Evolutionary conservation across 2,113 vertebrate species (phyloP).

Genomic region (Carassius carassius): DNA sequence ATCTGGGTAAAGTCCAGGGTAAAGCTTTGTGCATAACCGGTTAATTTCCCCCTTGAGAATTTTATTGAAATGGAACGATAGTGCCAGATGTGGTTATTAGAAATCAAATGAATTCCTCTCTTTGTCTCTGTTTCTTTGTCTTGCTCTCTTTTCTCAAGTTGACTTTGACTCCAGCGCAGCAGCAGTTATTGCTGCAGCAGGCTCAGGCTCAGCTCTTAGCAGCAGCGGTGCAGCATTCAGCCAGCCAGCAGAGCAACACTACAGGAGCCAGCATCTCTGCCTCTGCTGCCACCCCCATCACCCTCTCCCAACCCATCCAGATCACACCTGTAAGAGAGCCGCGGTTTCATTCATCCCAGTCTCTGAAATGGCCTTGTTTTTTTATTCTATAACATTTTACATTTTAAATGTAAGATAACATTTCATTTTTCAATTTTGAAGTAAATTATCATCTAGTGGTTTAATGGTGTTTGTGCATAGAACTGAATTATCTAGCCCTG

Average conservation of each 20-base stretch:
- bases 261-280: conserved; percentile 97
- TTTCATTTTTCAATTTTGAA: no score
- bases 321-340: conserved; percentile 84
- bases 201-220: conserved; percentile 97
- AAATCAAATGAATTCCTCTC: neutral
- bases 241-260: conserved; percentile 93
- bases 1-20: no score
- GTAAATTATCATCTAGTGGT: no score
- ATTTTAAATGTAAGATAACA: no score
- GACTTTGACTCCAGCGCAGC: conserved; percentile 91
- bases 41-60: no score
- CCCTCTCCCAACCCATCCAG: conserved; percentile 96
- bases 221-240: conserved; percentile 95
- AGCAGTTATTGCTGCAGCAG: conserved; percentile 96
- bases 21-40: no score
- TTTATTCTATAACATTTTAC: no score
- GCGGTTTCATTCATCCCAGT: no score
- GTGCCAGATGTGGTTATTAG: neutral
- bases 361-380: neutral
- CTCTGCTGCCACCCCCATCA: conserved; percentile 95
- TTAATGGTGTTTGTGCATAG: no score
- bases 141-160: conserved; percentile 74
- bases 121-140: neutral
- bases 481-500: no score
- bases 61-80: neutral